Evolutionary conservation across 2,888 invertebrate genomes (phyloP).

Genomic region (Papilio gigon): DNA sequence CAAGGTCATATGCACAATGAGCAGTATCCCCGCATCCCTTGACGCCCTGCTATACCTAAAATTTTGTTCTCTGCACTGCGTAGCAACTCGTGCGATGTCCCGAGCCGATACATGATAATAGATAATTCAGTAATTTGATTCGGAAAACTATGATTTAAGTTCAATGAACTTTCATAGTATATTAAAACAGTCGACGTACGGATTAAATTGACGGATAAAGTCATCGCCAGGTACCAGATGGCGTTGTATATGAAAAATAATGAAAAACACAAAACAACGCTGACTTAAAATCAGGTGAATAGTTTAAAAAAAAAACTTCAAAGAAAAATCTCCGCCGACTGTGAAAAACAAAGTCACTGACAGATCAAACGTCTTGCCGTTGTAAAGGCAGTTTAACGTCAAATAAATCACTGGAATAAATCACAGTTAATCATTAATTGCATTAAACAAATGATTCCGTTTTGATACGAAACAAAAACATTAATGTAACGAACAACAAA

Average conservation of each 20-base stretch:
- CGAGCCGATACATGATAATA: too few relatives aligned
- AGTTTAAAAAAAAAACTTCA: slow-evolving; percentile 30
- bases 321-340: slow-evolving; percentile 30
- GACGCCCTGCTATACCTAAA: too few relatives aligned
- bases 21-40: too few relatives aligned
- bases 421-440: slow-evolving; percentile 16
- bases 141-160: not conserved
- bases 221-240: slow-evolving; percentile 1
- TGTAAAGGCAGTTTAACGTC: slow-evolving; percentile 30
- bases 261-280: slow-evolving; percentile 26
- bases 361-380: slow-evolving; percentile 31
- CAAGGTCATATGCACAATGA: too few relatives aligned
- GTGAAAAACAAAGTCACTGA: slow-evolving; percentile 34
- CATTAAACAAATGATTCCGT: slow-evolving; percentile 21
- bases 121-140: too few relatives aligned
- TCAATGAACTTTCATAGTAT: slow-evolving; percentile 4
- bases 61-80: too few relatives aligned
- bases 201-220: slow-evolving; percentile 8
- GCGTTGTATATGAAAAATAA: slow-evolving; percentile 9
- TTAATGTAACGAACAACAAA: not conserved
- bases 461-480: slow-evolving; percentile 15
- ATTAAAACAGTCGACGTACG: not conserved
- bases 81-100: too few relatives aligned
- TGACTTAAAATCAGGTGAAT: slow-evolving; percentile 21
- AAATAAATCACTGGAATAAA: slow-evolving; percentile 32